A percentile compares a stretch with the other conserved stretches of the same genome.
phyloP scores from a whole-genome alignment of 2,888 invertebrate species.

The Agapostemon virescens region DNA sequence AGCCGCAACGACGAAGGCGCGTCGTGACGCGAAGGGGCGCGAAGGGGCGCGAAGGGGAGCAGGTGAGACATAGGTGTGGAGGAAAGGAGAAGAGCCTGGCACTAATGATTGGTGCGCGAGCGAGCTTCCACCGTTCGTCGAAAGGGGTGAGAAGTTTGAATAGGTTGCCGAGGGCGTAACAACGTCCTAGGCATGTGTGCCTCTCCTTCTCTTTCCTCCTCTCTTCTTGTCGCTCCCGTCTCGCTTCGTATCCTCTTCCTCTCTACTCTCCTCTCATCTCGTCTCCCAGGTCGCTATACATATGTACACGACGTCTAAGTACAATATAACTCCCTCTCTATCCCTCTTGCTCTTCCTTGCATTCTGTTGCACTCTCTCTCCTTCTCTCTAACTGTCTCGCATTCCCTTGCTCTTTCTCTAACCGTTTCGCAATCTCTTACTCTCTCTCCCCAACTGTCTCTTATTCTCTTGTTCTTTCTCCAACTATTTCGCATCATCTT shows the following conservation, averaged over 20 bases:
- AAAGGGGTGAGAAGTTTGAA: constrained; percentile 61
- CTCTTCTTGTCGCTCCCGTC: no score
- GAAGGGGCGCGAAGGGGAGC: not conserved
- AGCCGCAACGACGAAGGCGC: not conserved
- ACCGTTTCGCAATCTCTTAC: no score
- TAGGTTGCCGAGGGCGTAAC: constrained; percentile 62
- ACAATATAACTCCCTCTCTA: not conserved
- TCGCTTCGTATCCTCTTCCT: not conserved
- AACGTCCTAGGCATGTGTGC: constrained; percentile 59
- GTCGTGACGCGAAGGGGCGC: not conserved
- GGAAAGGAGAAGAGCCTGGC: constrained; percentile 24
- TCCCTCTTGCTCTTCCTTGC: no score
- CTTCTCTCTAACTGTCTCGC: not conserved
- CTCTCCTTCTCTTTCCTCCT: not conserved
- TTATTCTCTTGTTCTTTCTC: no score
- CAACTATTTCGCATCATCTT: no score
- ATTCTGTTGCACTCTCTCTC: not conserved
- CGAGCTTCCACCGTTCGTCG: constrained; percentile 22
- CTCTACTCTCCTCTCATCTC: not conserved
- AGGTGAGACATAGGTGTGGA: constrained; percentile 21
- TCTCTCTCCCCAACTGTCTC: no score
- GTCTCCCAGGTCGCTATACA: not conserved
- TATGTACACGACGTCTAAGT: constrained; percentile 7
- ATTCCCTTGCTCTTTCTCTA: no score
- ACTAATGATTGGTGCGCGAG: constrained; percentile 47